phyloP scores from a whole-genome alignment of 1,140 invertebrate species.

The Drosophila teissieri region DNA sequence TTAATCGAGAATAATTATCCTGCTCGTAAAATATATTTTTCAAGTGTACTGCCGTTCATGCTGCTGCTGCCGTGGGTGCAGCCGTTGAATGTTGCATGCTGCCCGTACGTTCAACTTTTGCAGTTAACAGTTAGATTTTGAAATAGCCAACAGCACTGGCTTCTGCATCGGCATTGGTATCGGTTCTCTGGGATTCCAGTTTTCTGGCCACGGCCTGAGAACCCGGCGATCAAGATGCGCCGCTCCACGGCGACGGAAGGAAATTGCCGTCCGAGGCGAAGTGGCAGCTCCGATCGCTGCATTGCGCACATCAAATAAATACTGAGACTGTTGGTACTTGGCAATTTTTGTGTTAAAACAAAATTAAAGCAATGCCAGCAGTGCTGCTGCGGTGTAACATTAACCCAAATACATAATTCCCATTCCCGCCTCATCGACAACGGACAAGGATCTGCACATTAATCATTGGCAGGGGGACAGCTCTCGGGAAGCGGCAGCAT shows the following conservation, averaged over 20 bases:
- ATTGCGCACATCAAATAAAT: conserved; percentile 76
- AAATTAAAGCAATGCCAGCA: conserved; percentile 75
- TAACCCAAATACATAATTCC: conserved; percentile 81
- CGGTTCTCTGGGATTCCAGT: conserved; percentile 65
- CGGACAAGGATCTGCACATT: conserved; percentile 63
- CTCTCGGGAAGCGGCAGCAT: conserved; percentile 6
- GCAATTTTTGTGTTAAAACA: conserved; percentile 74
- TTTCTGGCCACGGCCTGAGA: conserved; percentile 67
- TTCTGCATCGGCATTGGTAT: conserved; percentile 1
- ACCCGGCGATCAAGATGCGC: conserved; percentile 74
- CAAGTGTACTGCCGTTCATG: conserved; percentile 31
- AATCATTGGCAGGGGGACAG: conserved; percentile 45
- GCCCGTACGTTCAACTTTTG: conserved; percentile 82
- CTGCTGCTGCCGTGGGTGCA: conserved; percentile 74
- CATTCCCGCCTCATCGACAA: conserved; percentile 39
- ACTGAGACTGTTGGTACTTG: conserved; percentile 58
- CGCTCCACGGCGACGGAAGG: conserved; percentile 59
- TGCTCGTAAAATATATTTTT: neutral
- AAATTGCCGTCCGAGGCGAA: conserved; percentile 62
- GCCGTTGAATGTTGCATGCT: conserved; percentile 79
- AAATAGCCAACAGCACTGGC: conserved; percentile 74
- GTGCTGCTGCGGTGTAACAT: conserved; percentile 67
- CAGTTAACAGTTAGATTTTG: conserved; percentile 83
- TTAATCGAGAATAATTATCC: too few species aligned
- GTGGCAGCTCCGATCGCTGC: conserved; percentile 30